A percentile compares a stretch with the other conserved stretches of the same genome.
Evolutionary conservation across 2,888 invertebrate species (phyloP).

Genomic region (Agapostemon virescens): DNA sequence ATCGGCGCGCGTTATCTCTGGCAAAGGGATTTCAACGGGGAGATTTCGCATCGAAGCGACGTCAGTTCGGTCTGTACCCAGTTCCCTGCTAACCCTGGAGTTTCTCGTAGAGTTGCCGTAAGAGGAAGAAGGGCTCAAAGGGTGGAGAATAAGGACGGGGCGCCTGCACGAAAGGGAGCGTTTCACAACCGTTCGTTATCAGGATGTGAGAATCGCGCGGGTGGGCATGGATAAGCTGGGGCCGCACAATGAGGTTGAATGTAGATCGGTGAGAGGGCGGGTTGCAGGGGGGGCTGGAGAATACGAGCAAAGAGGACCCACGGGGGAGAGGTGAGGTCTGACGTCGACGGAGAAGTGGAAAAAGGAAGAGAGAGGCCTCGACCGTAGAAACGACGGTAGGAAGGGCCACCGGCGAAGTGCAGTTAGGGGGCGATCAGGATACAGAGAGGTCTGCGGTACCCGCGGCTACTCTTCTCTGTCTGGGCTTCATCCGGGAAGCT

Average conservation of each 20-base stretch:
- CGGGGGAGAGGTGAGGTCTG: conserved; percentile 36
- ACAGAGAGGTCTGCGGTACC: conserved; percentile 74
- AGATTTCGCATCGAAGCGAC: conserved; percentile 30
- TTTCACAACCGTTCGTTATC: conserved; percentile 69
- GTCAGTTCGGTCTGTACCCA: conserved; percentile 42
- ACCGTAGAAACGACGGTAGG: conserved; percentile 57
- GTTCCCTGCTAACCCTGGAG: conserved; percentile 53
- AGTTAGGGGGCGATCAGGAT: conserved; percentile 76
- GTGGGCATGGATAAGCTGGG: conserved; percentile 69
- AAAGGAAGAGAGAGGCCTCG: conserved; percentile 44
- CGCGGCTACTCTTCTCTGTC: conserved; percentile 75
- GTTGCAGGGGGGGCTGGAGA: conserved; percentile 24
- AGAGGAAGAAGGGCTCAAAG: conserved; percentile 42
- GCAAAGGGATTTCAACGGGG: conserved; percentile 34
- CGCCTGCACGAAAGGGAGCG: conserved; percentile 31
- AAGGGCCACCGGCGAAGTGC: conserved; percentile 68
- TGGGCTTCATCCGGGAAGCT: conserved; percentile 72
- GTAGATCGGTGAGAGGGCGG: conserved; percentile 64
- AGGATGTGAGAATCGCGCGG: conserved; percentile 69
- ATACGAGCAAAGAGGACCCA: conserved; percentile 57
- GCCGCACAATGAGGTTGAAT: conserved; percentile 69
- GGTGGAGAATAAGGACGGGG: conserved; percentile 46
- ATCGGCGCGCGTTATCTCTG: conserved; percentile 23
- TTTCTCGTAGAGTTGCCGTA: conserved; percentile 35
- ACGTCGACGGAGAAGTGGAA: conserved; percentile 38